phyloP scores from a whole-genome alignment of 37 sponge, comb jelly and placozoan species.

The Dysidea cf. avara region DNA sequence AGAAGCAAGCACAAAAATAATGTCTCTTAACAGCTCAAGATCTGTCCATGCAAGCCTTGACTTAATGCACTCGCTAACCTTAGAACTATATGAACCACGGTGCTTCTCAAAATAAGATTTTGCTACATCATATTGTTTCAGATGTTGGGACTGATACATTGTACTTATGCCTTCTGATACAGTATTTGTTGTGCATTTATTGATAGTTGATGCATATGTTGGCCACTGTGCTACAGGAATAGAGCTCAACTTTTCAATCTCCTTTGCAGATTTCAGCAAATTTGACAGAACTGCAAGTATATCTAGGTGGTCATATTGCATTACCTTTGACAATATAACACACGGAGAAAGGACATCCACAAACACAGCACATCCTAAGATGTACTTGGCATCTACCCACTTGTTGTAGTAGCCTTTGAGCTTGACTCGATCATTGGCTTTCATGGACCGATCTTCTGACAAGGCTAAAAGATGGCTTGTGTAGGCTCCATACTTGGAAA shows the following conservation, averaged over 20 bases:
- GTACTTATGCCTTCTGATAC: too few relatives aligned
- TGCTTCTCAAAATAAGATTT: slow-evolving; percentile 22
- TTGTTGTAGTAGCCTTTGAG: too few relatives aligned
- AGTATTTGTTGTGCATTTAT: too few relatives aligned
- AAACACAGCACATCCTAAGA: too few relatives aligned
- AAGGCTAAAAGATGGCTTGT: too few relatives aligned
- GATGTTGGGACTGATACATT: slow-evolving; percentile 29
- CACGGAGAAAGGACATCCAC: slow-evolving; percentile 36
- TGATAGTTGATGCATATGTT: too few relatives aligned
- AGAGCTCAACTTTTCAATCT: slow-evolving; percentile 24
- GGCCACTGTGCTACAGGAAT: slow-evolving; percentile 29
- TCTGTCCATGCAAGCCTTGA: too few relatives aligned
- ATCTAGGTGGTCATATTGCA: slow-evolving; percentile 40
- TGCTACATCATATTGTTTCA: slow-evolving; percentile 25
- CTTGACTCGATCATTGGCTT: too few relatives aligned
- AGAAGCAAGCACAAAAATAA: slow-evolving; percentile 30
- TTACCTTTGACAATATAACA: slow-evolving; percentile 49
- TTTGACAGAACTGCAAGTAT: slow-evolving; percentile 26
- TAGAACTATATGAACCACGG: slow-evolving; percentile 8
- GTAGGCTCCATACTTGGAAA: too few relatives aligned
- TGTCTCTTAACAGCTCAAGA: slow-evolving; percentile 13
- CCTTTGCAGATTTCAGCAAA: slow-evolving; percentile 33
- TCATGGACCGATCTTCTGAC: too few relatives aligned
- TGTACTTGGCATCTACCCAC: too few relatives aligned
- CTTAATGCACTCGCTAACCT: slow-evolving; percentile 13